A percentile compares a stretch with the other conserved stretches of the same genome.
These are phyloP conservation scores for Oxycera nigricornis DNA, from an alignment of 2,888 invertebrate genomes.

Conservation along the genomic window DNA sequence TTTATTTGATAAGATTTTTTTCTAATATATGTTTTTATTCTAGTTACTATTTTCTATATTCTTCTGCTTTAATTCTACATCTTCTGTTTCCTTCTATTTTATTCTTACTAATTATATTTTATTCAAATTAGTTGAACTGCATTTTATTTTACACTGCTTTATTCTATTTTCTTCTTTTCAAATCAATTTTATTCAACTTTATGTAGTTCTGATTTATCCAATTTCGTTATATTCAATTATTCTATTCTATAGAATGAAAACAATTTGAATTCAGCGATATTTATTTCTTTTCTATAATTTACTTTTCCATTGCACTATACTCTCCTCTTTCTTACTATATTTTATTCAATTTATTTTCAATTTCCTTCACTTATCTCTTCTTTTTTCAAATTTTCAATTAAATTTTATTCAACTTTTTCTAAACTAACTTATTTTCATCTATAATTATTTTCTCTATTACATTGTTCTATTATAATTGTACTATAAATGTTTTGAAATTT, in stretches of 20 bases:
- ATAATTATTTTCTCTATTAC: no score
- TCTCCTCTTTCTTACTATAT: neutral
- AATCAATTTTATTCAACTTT: neutral
- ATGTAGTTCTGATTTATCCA: neutral
- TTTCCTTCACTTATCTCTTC: no score
- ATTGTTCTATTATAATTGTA: no score
- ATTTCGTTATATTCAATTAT: neutral
- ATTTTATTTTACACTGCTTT: constrained; percentile 8
- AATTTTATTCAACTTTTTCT: no score
- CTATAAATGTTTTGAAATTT: no score
- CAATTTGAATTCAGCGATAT: no score
- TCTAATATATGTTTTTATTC: constrained; percentile 8
- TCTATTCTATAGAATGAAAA: no score
- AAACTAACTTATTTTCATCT: no score
- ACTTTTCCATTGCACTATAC: neutral
- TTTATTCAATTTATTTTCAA: neutral
- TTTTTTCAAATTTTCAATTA: no score
- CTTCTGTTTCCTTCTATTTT: neutral
- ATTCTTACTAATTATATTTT: neutral
- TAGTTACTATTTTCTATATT: neutral
- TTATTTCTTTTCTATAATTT: neutral
- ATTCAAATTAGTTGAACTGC: neutral
- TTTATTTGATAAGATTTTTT: constrained; percentile 1
- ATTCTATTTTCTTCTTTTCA: neutral
- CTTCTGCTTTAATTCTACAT: neutral